Percentiles rank a stretch among this genome's conserved stretches.
These are phyloP conservation scores for Pelochelys cantorii DNA, from an alignment of 2,797 vertebrate species.

Conservation along the genomic window DNA sequence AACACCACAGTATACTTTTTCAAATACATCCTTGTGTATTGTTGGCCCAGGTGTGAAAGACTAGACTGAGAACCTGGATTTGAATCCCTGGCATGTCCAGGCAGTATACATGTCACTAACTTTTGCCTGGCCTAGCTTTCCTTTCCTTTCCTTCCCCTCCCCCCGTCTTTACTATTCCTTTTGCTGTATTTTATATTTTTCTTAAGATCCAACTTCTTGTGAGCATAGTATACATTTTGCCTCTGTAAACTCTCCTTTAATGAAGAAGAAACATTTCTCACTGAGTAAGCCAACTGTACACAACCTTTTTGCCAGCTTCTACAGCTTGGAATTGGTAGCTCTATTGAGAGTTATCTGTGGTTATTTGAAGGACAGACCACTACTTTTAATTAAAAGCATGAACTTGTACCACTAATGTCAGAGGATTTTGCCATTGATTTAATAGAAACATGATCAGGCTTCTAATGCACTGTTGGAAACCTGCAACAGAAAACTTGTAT, in stretches of 20 bases:
- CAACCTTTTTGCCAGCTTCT: constrained; percentile 6
- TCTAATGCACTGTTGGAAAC: background rate
- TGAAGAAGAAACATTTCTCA: background rate
- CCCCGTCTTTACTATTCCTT: background rate
- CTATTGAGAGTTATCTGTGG: background rate
- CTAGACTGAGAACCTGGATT: background rate
- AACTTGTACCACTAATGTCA: background rate
- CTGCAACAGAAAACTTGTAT: background rate
- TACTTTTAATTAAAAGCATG: background rate
- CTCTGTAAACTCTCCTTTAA: background rate
- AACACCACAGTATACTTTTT: background rate
- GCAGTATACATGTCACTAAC: background rate
- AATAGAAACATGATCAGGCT: background rate
- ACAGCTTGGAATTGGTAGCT: background rate
- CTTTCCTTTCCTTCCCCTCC: background rate
- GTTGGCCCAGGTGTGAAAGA: background rate
- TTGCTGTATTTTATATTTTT: background rate
- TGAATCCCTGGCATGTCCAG: background rate
- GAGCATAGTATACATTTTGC: background rate
- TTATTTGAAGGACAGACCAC: background rate
- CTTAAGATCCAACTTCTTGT: background rate
- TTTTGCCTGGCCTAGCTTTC: background rate
- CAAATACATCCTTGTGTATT: background rate
- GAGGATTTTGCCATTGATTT: background rate
- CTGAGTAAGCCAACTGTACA: background rate